phyloP scores from a whole-genome alignment of 2,797 vertebrate genomes.

The Nannoperca australis region DNA sequence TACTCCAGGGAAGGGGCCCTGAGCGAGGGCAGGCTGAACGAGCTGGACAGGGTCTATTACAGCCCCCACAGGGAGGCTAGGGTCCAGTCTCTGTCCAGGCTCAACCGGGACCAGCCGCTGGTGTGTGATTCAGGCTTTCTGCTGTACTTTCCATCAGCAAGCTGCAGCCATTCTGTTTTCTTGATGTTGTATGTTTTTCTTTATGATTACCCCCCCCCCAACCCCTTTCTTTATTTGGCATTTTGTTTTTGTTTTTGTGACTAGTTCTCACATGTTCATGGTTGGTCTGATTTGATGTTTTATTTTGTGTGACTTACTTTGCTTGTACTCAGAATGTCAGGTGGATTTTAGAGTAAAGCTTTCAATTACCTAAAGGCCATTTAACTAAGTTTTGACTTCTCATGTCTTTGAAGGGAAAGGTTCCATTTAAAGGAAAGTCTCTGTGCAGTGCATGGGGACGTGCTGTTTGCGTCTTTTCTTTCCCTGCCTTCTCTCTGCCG shows the following conservation, averaged over 20 bases:
- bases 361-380: conserved; percentile 91
- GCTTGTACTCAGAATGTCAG: conserved; percentile 77
- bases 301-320: conserved; percentile 79
- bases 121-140: conserved; percentile 90
- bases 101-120: conserved; percentile 90
- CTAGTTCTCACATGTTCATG: conserved; percentile 74
- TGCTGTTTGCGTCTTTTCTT: conserved; percentile 35
- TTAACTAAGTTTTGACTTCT: conserved; percentile 85
- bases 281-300: conserved; percentile 74
- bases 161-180: conserved; percentile 84
- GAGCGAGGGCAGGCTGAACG: conserved; percentile 85
- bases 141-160: conserved; percentile 92
- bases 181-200: conserved; percentile 78
- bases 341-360: conserved; percentile 74
- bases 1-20: conserved; percentile 82
- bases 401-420: conserved; percentile 81
- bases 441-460: conserved; percentile 66
- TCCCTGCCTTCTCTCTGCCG: conserved; percentile 43
- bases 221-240: conserved; percentile 64
- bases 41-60: conserved; percentile 88
- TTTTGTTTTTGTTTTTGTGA: conserved; percentile 63
- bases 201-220: conserved; percentile 65
- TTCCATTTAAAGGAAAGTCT: conserved; percentile 62
- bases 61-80: conserved; percentile 86
- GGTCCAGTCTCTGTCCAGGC: conserved; percentile 87